phyloP scores from a whole-genome alignment of 1,140 invertebrate genomes.

The Heliconius himera region DNA sequence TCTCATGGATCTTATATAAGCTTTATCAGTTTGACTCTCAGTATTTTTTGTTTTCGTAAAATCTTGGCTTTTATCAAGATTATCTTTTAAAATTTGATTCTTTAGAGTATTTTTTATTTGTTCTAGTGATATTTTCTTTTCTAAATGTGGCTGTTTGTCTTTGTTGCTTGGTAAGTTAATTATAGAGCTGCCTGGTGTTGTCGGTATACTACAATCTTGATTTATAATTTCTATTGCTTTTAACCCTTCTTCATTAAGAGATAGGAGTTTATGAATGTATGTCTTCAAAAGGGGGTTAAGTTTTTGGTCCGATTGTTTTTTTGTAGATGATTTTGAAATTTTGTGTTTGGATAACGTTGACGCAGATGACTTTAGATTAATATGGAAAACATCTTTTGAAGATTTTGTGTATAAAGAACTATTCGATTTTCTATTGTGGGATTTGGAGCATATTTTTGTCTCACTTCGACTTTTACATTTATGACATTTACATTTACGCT shows the following conservation, averaged over 20 bases:
- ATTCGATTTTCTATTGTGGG: constrained; percentile 22
- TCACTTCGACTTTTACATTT: constrained; percentile 39
- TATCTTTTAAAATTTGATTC: constrained; percentile 57
- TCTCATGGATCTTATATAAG: constrained; percentile 37
- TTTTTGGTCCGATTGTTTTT: constrained; percentile 23
- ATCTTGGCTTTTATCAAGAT: constrained; percentile 20
- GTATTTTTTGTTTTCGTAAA: constrained; percentile 32
- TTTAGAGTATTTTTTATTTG: constrained; percentile 67
- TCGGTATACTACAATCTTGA: constrained; percentile 79
- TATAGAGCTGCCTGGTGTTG: constrained; percentile 81
- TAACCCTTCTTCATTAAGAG: constrained; percentile 76
- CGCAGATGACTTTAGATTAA: not conserved
- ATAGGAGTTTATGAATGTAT: constrained; percentile 79
- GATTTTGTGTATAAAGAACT: constrained; percentile 26
- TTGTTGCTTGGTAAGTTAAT: constrained; percentile 71
- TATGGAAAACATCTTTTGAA: constrained; percentile 23
- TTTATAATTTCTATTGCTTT: constrained; percentile 77
- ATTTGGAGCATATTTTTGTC: constrained; percentile 40
- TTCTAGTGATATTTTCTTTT: constrained; percentile 67
- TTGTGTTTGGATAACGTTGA: constrained; percentile 21
- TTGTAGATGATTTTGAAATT: constrained; percentile 10
- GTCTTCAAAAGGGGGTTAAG: constrained; percentile 69
- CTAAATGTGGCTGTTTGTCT: constrained; percentile 35
- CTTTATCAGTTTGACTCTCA: constrained; percentile 38
- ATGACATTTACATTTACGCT: constrained; percentile 34